Percentiles rank a stretch among this genome's conserved stretches.
These are phyloP conservation scores for Sphyrna mokarran DNA, from an alignment of 2,113 vertebrate genomes.

Conservation along the genomic window DNA sequence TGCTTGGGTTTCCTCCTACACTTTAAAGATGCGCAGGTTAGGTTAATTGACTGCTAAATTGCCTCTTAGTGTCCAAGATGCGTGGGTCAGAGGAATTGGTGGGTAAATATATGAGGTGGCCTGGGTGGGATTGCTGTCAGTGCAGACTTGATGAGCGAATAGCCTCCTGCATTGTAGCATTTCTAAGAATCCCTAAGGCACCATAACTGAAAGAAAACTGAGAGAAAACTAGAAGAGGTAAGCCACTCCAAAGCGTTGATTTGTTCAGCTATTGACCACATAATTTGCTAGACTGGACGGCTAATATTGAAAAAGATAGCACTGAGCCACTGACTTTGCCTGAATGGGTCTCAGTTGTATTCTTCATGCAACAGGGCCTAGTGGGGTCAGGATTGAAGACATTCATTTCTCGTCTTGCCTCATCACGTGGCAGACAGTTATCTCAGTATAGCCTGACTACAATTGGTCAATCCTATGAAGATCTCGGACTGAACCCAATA, in stretches of 20 bases:
- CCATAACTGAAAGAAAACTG: background rate
- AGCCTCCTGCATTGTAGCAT: too few relatives aligned
- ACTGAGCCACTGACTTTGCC: background rate
- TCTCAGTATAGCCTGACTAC: background rate
- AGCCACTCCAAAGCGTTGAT: background rate
- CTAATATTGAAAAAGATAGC: background rate
- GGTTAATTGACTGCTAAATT: too few relatives aligned
- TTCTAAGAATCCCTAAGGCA: background rate
- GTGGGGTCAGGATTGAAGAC: background rate
- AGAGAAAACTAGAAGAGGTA: background rate
- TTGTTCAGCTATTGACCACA: background rate
- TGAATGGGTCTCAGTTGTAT: background rate
- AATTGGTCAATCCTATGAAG: background rate
- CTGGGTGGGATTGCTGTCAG: too few relatives aligned
- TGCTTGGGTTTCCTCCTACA: too few relatives aligned
- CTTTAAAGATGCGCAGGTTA: too few relatives aligned
- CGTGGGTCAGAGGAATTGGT: too few relatives aligned
- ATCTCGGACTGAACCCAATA: background rate
- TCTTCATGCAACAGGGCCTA: background rate
- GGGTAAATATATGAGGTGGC: too few relatives aligned
- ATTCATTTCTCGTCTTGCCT: background rate
- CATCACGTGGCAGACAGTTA: background rate
- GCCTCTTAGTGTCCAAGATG: too few relatives aligned
- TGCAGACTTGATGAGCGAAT: too few relatives aligned
- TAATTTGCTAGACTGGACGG: background rate